phyloP scores from a whole-genome alignment of 1,140 invertebrate species.

The Maconellicoccus hirsutus region DNA sequence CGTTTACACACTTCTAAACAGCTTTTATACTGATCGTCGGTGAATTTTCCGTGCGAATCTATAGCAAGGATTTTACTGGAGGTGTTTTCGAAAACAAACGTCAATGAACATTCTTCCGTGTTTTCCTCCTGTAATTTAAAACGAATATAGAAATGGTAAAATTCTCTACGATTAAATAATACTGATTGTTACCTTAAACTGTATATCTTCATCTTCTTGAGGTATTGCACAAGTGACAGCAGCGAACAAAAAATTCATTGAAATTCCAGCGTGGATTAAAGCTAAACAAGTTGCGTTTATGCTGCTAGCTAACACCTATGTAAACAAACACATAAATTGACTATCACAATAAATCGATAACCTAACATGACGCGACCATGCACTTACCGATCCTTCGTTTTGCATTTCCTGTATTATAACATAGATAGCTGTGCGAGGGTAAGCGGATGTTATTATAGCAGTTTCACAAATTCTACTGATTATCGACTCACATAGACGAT shows the following conservation, averaged over 20 bases:
- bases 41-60: constrained; percentile 14
- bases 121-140: not conserved
- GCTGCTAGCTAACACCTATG: constrained; percentile 58
- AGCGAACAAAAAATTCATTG: constrained; percentile 68
- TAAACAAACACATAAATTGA: constrained; percentile 22
- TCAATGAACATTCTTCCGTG: not conserved
- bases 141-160: not conserved
- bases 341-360: not conserved
- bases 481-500: constrained; percentile 59
- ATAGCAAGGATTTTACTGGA: not conserved
- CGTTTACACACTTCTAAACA: not conserved
- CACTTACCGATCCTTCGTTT: constrained; percentile 63
- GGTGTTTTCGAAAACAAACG: constrained; percentile 6
- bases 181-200: not conserved
- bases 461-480: constrained; percentile 64
- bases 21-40: not conserved
- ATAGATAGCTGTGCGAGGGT: constrained; percentile 64
- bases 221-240: constrained; percentile 47
- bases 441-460: constrained; percentile 50
- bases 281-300: constrained; percentile 73
- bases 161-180: not conserved
- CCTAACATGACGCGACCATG: not conserved
- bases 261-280: constrained; percentile 62
- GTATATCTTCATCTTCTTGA: not conserved
- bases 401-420: constrained; percentile 78